Conservation (phyloP, 2,113 vertebrate species). For the Butorides virescens region DNA sequence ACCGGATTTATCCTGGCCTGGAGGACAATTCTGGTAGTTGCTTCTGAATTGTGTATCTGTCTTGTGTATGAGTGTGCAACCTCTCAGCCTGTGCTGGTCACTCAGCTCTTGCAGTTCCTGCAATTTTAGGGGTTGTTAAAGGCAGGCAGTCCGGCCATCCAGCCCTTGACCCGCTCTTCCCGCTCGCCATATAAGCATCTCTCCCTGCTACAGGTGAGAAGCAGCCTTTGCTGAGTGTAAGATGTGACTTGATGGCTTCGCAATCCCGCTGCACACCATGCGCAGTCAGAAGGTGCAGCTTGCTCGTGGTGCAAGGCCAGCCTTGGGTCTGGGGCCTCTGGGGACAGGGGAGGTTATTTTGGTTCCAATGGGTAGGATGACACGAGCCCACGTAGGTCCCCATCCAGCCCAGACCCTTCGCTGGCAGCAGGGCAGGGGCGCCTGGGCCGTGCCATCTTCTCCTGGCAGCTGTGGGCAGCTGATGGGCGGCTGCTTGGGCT, state of each 20-base stretch:
- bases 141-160: neutral
- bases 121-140: neutral
- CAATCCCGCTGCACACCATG: fast-evolving
- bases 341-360: neutral
- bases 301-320: fast-evolving
- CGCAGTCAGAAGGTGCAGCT: neutral
- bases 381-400: fast-evolving
- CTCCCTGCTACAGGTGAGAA: neutral
- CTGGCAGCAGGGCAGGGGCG: neutral
- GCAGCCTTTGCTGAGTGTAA: neutral
- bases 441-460: neutral
- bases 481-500: neutral
- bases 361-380: neutral
- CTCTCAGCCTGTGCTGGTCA: neutral
- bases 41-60: neutral
- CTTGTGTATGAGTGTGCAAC: neutral
- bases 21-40: neutral
- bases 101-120: neutral
- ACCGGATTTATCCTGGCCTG: neutral
- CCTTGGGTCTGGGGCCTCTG: neutral
- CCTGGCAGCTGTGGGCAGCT: neutral
- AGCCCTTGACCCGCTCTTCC: neutral
- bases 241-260: neutral
- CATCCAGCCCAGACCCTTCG: neutral
- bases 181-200: neutral